Evolutionary conservation across 2,888 invertebrate species (phyloP), one percentile per base, ranked within the genome.

Genomic region (Archips xylosteana): DNA sequence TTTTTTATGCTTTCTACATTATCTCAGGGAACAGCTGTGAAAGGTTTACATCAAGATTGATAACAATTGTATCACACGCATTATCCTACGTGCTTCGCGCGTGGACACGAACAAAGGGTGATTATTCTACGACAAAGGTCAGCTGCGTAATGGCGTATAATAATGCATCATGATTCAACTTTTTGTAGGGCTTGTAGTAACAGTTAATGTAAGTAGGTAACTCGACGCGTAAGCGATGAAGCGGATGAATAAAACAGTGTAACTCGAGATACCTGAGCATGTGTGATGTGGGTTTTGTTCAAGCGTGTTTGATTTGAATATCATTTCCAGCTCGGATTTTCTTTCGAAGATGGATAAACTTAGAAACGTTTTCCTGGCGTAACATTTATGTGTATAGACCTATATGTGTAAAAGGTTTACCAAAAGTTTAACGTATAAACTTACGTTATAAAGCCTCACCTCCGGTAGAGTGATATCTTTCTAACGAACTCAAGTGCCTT

Each of bases 111-210:
- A 74, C 74, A 70, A 74, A 74, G 70, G 65, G 45, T 65, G 74
- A 74, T 74, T 74, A 70, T 74, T 65, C 69, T 69, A 70, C 74
- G 79, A 84, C 85, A 88, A 89, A 89, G 89, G 89, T 88, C 86
- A 85, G 82, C 72, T 75, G 75, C 71, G 81, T 83, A 74, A 83
- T 83, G 77, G 76, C 78, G 81, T 79, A 82, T 82, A 82, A 82
- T 85, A 82, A 82, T 85, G 80, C 80, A 23, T 23, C 39, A 81
- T 87, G 87, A 84, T 79, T 78, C 76, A 78, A 78, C 75, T 76
- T 76, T 76, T 78, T 71, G 75, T 73, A 68, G 68, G 73, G 63
- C 68, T 69, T 63, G 42, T 68, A 61, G 82, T 86, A 89, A 89
- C 80, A 77, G 77, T 82, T 42, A 45, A 5, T 39, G 8, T 63